Evolutionary conservation across 2,797 vertebrate genomes (phyloP), one percentile per base, ranked within the genome.

Genomic region (Sebastes taczanowskii): DNA sequence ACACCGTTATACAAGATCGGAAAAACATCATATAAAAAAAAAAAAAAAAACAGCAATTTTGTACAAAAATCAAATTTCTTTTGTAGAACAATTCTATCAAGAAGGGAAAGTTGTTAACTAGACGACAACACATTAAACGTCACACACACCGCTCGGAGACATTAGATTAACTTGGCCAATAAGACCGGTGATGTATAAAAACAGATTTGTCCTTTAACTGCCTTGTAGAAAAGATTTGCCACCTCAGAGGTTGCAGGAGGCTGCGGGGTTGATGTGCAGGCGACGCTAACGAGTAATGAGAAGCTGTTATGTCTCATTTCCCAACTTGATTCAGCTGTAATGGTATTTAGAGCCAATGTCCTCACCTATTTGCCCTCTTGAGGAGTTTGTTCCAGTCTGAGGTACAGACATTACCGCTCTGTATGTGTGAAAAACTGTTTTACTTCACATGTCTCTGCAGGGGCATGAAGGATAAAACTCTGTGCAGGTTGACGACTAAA

Each of bases 281-380:
- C 56, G 64, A 79, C 58, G 20, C 30, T 74, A 80, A 74, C 67
- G 16, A 77, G 68, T 83, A 86, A 88, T 82, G 62, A 84, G 76
- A 81, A 77, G 69, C 78, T 46, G 78, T 65, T 84, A 85, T 55
- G 83, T 89, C 84, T 92, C 82, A 87, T 91, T 90, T 91, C 81
- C 80, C 72, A 42, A 25, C 83, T 76, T 88, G 84, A 85, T 79
- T 87, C 67, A 68, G 65, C 81, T 76, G 69, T 77, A 80, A 87
- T 68, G 42, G 81, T 73, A 72, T 71, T 83, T 68, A 63, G 46
- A 53, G 77, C 79, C 74, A 64, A 60, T 75, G 74, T 81, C 77
- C 74, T 83, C 74, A 79, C 60, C 76, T 78, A 42, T 68, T 74
- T 63, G 71, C 69, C 77, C 80, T 80, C 62, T 46, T 71, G 58